Evolutionary conservation across 2,113 vertebrate species (phyloP), one percentile per base, ranked within the genome.

Genomic region (Aptenodytes patagonicus): DNA sequence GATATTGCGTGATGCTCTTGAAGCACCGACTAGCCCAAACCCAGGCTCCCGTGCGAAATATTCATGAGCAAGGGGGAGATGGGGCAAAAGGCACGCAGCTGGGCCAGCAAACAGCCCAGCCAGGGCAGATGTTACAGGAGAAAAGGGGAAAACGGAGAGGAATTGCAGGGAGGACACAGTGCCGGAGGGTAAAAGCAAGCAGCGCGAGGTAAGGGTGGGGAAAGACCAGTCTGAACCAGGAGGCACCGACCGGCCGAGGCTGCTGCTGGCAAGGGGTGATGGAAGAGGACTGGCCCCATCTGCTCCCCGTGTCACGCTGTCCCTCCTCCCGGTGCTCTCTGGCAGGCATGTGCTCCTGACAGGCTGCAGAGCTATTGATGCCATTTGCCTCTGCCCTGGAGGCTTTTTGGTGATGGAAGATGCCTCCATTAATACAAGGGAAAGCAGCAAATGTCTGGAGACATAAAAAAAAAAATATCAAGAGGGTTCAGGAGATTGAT

Each of bases 1-100:
- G 6, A 12, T 0, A 2, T 2, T 2, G 7, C 2, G 0, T 0
- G 36, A 32, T 32, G 64, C 44, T 70, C 46, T 10, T 12, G 16
- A n/a, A 61, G 77, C 72, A 4, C 32, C 19, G 2, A 1, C 14
- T 17, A 22, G 24, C 55, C 65, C 70, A 7, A 46, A 4, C 9
- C 62, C 8, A 52, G 28, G 40, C 31, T 79, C 57, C 32, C 31
- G 0, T 0, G 0, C 5, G 1, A 47, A 47, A 78, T 31, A 31
- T 40, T 57, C 44, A 2, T 0, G 13, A 78, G 49, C 21, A 42
- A 42, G 11, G 22, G 10, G 60, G 34, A 77, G 49, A 36, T 1
- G 31, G 34, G 60, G 60, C 86, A 34, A 69, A 46, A 80, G 36
- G 44, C n/a, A 20, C 77, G 13, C 20, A 29, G 54, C 78, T 34